phyloP scores from a whole-genome alignment of 1,140 invertebrate species.

The Aporrectodea caliginosa region DNA sequence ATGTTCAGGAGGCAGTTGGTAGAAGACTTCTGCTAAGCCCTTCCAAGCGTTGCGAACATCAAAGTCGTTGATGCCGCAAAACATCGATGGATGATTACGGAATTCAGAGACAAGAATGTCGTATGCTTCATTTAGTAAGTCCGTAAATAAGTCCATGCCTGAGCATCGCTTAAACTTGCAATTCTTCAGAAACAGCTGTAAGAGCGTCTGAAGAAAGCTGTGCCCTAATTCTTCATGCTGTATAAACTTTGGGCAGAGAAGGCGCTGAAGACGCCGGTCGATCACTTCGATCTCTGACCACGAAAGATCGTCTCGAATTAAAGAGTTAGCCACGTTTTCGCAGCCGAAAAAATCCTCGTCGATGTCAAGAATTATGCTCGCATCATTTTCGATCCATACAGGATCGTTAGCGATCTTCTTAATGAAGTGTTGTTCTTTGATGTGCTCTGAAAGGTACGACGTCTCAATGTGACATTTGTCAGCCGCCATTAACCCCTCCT shows the following conservation, averaged over 20 bases:
- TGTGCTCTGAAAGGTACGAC: neutral
- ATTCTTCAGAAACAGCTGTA: neutral
- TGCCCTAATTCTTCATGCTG: conserved; percentile 36
- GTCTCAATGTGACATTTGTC: conserved; percentile 3
- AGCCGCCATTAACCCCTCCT: neutral
- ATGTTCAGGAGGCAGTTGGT: neutral
- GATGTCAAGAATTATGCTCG: conserved; percentile 41
- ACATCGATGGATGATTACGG: neutral
- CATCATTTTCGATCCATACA: conserved; percentile 22
- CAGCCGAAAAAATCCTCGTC: conserved; percentile 46
- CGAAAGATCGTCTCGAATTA: conserved; percentile 32
- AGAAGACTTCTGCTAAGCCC: neutral
- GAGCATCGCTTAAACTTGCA: neutral
- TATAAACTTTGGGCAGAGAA: conserved; percentile 38
- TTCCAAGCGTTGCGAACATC: neutral
- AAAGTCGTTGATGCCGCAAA: neutral
- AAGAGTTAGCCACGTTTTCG: conserved; percentile 36
- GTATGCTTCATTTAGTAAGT: neutral
- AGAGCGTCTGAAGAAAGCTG: conserved; percentile 25
- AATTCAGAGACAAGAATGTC: neutral
- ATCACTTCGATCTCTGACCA: conserved; percentile 30
- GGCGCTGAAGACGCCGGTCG: conserved; percentile 28
- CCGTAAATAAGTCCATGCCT: neutral
- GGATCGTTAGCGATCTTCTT: neutral
- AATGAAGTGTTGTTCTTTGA: conserved; percentile 18